phyloP scores from a whole-genome alignment of 2,888 invertebrate genomes.

The Rhingia rostrata region DNA sequence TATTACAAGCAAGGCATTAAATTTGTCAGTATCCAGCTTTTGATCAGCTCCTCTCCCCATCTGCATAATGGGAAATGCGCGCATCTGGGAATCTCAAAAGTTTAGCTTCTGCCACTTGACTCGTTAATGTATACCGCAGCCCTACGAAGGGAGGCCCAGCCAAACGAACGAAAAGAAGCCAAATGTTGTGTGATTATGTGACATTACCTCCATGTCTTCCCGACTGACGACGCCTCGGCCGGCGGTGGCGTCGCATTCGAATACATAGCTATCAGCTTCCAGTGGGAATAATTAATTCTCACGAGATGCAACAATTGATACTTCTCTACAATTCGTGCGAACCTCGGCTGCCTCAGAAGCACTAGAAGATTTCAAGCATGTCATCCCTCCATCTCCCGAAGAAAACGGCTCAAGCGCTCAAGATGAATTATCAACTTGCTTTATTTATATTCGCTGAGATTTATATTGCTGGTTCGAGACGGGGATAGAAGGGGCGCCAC shows the following conservation, averaged over 20 bases:
- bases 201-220: no score
- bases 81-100: no score
- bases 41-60: no score
- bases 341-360: conserved; percentile 56
- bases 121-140: no score
- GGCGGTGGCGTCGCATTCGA: conserved; percentile 2
- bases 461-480: conserved; percentile 49
- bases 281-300: conserved; percentile 73
- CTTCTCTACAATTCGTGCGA: conserved; percentile 54
- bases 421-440: conserved; percentile 70
- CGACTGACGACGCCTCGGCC: no score
- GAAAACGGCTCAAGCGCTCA: conserved; percentile 8
- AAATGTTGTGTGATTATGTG: no score
- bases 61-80: no score
- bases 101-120: no score
- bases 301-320: conserved; percentile 70
- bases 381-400: conserved; percentile 26
- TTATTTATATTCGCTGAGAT: conserved; percentile 62
- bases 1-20: no score
- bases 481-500: conserved; percentile 53
- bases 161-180: no score
- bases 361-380: conserved; percentile 63
- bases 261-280: conserved; percentile 50
- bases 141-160: no score
- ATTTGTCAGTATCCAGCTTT: no score